phyloP scores from a whole-genome alignment of 1,140 invertebrate species.

The Pseudomyrmex sp. region DNA sequence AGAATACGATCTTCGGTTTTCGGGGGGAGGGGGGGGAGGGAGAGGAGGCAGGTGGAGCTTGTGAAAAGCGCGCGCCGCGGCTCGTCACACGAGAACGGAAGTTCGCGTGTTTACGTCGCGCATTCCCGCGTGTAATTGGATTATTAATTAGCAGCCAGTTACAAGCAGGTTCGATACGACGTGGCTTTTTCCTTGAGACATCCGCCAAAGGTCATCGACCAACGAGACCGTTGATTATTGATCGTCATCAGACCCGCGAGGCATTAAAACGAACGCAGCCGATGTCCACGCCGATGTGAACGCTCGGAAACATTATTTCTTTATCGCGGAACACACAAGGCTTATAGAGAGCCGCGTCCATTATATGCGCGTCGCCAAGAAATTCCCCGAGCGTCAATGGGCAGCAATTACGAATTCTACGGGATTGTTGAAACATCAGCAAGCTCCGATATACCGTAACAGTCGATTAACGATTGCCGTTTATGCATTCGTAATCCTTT shows the following conservation, averaged over 20 bases:
- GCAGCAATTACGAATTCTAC: conserved; percentile 69
- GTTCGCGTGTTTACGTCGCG: background rate
- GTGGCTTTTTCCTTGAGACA: background rate
- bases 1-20: background rate
- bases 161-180: conserved; percentile 19
- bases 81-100: background rate
- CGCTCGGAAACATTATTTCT: conserved; percentile 47
- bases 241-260: conserved; percentile 11
- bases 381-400: conserved; percentile 63
- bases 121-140: conserved; percentile 18
- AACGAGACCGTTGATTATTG: conserved; percentile 40
- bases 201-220: conserved; percentile 41
- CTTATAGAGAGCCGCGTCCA: background rate
- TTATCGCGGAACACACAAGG: conserved; percentile 20
- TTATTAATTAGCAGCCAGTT: conserved; percentile 39
- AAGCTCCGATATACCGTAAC: conserved; percentile 42
- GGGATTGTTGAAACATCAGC: conserved; percentile 61
- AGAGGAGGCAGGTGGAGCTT: background rate
- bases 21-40: too few species aligned
- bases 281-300: conserved; percentile 10
- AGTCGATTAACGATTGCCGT: conserved; percentile 19
- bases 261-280: conserved; percentile 29
- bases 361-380: conserved; percentile 31
- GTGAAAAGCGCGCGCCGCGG: too few species aligned
- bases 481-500: conserved; percentile 59